Evolutionary conservation across 2,113 vertebrate genomes (phyloP), one percentile per base, ranked within the genome.

Genomic region (Scytalopus superciliaris): DNA sequence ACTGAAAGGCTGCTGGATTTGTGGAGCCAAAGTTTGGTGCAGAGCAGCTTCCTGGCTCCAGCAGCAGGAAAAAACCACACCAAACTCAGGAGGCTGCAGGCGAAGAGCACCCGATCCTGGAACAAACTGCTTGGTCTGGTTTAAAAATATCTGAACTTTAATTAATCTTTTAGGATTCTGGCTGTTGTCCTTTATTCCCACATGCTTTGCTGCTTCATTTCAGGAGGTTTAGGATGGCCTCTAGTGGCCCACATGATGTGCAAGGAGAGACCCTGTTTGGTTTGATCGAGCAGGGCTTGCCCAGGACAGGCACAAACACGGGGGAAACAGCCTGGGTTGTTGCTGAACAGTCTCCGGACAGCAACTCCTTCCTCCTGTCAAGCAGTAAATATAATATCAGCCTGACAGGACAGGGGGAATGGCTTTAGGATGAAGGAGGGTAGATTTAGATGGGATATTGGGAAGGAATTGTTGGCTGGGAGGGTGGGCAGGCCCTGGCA

Each of bases 221-320:
- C 22, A 39, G 6, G 93, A 95, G 81, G 87, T 75, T 40, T 89
- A 92, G 91, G 94, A 91, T 97, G 96, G 93, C 93, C 93, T 91
- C 91, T 94, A 94, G 89, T 92, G 93, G 93, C 64, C 9, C 86
- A 31, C 37, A 39, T 1, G 27, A 44, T 42, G 81, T 30, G 50
- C 35, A 42, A 28, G 56, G 77, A 50, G 28, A 75, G 57, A 79
- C 60, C 37, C 77, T 4, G 12, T 5, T 89, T 10, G 14, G 18
- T n/a, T 79, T 45, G 35, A 28, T 4, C 25, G 11, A 6, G 57
- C 49, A 28, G 59, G 50, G 53, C 53, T 56, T 0, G 6, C 21
- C 24, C n/a, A 27, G 39, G 23, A 16, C 2, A 1, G 74, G 8
- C 0, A 4, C 25, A 56, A 45, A 72, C 45, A 16, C 27, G 12